Percentiles rank a stretch among this genome's conserved stretches.
Conservation (phyloP, 2,113 vertebrate species). For the Serilophus lunatus region DNA sequence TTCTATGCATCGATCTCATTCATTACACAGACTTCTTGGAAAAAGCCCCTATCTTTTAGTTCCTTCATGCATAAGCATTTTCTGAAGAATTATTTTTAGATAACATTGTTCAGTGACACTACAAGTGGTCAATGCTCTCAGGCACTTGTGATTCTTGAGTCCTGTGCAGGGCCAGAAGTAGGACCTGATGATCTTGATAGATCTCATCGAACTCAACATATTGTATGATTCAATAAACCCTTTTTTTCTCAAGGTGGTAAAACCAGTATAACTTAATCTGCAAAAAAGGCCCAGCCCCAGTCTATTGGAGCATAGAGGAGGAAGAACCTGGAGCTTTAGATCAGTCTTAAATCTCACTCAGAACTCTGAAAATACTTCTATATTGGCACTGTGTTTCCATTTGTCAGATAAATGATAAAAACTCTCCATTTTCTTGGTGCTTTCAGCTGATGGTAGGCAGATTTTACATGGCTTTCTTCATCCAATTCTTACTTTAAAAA, state of each 20-base stretch:
- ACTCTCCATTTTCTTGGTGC: neutral
- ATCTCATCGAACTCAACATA: neutral
- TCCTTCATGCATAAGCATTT: neutral
- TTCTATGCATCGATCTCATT: neutral
- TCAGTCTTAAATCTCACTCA: conserved; percentile 11
- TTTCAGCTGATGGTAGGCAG: conserved; percentile 53
- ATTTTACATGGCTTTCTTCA: conserved; percentile 25
- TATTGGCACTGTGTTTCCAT: neutral
- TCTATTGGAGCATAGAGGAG: neutral
- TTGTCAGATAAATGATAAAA: conserved; percentile 30
- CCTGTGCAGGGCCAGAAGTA: neutral
- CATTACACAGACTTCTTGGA: neutral
- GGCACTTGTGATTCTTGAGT: neutral
- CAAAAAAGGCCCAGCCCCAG: neutral
- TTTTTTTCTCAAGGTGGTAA: neutral
- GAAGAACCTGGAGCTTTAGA: neutral
- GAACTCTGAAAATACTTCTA: conserved; percentile 22
- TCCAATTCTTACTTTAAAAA: neutral
- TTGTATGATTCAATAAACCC: no score
- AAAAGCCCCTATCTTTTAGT: neutral
- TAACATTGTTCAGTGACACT: neutral
- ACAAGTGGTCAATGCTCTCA: accelerated
- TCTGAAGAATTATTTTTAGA: neutral
- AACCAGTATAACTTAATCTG: neutral
- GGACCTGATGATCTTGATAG: neutral